Evolutionary conservation across 2,888 invertebrate genomes (phyloP).

Genomic region (Dione juno): DNA sequence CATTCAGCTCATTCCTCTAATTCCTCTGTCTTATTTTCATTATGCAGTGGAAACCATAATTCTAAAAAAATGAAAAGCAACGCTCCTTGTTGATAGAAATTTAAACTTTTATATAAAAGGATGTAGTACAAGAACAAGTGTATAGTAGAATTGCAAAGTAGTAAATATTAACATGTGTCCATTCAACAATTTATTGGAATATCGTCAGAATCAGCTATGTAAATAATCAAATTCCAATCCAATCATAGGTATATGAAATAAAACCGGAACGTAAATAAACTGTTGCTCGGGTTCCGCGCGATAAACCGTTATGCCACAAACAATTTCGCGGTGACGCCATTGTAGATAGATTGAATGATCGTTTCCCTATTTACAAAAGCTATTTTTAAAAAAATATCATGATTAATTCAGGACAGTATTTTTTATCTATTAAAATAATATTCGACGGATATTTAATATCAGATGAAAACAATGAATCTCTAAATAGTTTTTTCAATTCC

Average conservation of each 20-base stretch:
- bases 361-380: conserved; percentile 39
- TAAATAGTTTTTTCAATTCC: no score
- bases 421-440: not conserved
- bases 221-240: conserved; percentile 26
- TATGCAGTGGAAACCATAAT: no score
- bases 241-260: conserved; percentile 38
- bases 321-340: conserved; percentile 40
- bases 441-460: no score
- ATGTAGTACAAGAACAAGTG: not conserved
- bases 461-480: no score
- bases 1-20: no score
- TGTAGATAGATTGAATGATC: conserved; percentile 47
- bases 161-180: conserved; percentile 7
- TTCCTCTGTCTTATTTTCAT: no score
- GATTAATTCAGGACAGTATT: not conserved
- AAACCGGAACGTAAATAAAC: conserved; percentile 47
- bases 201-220: conserved; percentile 8
- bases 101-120: no score
- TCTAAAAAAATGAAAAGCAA: no score
- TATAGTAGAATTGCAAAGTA: not conserved
- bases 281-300: conserved; percentile 44
- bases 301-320: conserved; percentile 48
- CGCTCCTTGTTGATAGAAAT: no score
- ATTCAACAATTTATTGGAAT: conserved; percentile 5
- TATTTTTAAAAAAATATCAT: conserved; percentile 27